Percentiles rank a stretch among this genome's conserved stretches.
Evolutionary conservation across 37 sponge, comb jelly and placozoan species (phyloP).

Genomic region (Eunapius fragilis): DNA sequence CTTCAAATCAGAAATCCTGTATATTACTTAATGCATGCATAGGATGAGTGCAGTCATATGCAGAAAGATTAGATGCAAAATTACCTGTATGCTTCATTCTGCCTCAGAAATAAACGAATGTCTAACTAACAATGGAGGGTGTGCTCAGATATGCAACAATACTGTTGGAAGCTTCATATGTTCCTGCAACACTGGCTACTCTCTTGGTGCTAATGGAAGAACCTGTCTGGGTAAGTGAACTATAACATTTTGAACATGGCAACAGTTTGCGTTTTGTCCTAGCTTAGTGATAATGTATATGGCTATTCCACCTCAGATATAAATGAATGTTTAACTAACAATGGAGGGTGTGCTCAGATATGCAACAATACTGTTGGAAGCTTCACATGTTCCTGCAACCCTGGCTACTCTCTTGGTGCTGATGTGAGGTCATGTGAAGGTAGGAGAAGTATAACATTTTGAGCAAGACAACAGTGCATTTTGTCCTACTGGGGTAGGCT

Average conservation of each 20-base stretch:
- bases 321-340: slow-evolving; percentile 13
- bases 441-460: not conserved
- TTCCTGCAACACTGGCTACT: slow-evolving; percentile 23
- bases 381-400: slow-evolving; percentile 10
- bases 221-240: slow-evolving; percentile 15
- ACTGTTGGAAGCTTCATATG: slow-evolving; percentile 12
- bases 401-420: slow-evolving; percentile 30
- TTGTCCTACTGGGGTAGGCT: not conserved
- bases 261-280: not conserved
- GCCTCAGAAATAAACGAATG: not conserved
- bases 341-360: slow-evolving; percentile 31
- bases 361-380: slow-evolving; percentile 17
- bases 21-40: too few species aligned
- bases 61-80: not conserved
- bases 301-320: slow-evolving; percentile 7
- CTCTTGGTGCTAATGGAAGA: slow-evolving; percentile 6
- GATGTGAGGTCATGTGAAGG: slow-evolving; percentile 9
- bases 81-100: not conserved
- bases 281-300: not conserved
- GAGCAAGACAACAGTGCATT: not conserved
- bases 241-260: not conserved
- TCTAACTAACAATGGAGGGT: not conserved
- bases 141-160: slow-evolving; percentile 13
- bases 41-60: not conserved
- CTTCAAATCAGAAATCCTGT: too few species aligned